Conservation (phyloP, 2,113 vertebrate species). For the Strix uralensis region DNA sequence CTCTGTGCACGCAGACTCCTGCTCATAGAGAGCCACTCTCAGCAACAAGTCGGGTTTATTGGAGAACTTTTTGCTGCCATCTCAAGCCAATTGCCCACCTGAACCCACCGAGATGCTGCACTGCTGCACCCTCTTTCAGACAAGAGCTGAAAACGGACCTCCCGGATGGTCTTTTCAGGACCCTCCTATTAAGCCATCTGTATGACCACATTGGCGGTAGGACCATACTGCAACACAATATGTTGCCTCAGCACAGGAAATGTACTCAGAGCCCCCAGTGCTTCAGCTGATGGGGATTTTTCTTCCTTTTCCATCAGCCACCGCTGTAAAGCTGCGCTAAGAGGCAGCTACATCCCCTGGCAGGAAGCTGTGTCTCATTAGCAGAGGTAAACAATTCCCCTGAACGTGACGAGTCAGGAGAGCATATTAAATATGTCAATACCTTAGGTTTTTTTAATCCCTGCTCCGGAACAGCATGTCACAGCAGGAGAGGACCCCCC, state of each 20-base stretch:
- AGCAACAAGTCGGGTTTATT: background rate
- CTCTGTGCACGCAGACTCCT: background rate
- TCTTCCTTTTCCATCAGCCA: background rate
- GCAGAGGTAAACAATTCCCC: slow-evolving; percentile 44
- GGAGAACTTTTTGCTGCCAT: background rate
- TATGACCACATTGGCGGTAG: background rate
- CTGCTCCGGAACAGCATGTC: background rate
- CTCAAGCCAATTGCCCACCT: background rate
- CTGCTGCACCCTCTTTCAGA: background rate
- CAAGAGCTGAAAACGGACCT: background rate
- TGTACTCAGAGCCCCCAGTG: background rate
- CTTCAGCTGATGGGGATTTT: background rate
- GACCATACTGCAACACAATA: slow-evolving; percentile 20
- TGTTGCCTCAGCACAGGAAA: slow-evolving; percentile 6
- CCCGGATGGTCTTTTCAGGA: background rate
- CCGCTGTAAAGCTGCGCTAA: background rate
- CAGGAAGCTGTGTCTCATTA: slow-evolving; percentile 59
- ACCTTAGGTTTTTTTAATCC: background rate
- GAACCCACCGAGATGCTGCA: fast-evolving
- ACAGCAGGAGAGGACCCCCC: background rate
- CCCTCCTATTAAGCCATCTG: background rate
- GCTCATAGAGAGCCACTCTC: background rate
- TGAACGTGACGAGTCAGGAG: slow-evolving; percentile 43
- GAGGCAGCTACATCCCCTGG: slow-evolving; percentile 35
- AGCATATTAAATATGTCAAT: slow-evolving; percentile 25